Evolutionary conservation across 2,797 vertebrate species (phyloP), one percentile per base, ranked within the genome.

Genomic region (Lates japonicus): DNA sequence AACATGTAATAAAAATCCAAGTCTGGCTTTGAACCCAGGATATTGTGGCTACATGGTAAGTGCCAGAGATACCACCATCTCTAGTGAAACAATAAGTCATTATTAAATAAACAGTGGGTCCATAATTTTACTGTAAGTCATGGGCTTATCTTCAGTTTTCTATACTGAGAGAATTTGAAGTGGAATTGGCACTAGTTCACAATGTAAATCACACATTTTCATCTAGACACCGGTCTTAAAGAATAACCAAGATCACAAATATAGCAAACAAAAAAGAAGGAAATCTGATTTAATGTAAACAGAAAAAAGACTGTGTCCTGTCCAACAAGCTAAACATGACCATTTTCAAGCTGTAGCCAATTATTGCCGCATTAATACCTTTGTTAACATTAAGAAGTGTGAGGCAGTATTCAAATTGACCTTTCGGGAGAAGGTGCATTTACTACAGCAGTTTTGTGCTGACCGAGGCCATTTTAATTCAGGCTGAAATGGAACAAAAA

Each of bases 391-490:
- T n/a, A 58, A 58, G 22, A 39, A 31, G 25, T 41, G 16, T 11
- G 20, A 66, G n/a, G 29, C 12, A 33, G 16, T 6, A 41, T 49
- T 63, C 19, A 11, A 73, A 70, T 59, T 62, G n/a, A 35, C 65
- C 67, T 72, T 75, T 71, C 48, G 52, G 35, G 62, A 74, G 31
- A 69, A 44, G 29, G 39, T 64, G 49, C 65, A 67, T 79, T 78
- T 35, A 44, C 31, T 54, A 29, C 17, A 52, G 35, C 19, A 46
- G 51, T 42, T 51, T 69, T 78, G 19, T 76, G 51, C 14, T 41
- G 68, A 67, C 31, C 60, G 68, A 22, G 20, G 12, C 14, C 13
- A 46, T 75, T 79, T 78, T 42, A 71, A 76, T 73, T 74, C 51
- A 37, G 61, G 60, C 46, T 62, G 19, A 72, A 72, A 75, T 17